Conservation (phyloP, 2,797 vertebrate genomes). For the Sitta carolinensis region DNA sequence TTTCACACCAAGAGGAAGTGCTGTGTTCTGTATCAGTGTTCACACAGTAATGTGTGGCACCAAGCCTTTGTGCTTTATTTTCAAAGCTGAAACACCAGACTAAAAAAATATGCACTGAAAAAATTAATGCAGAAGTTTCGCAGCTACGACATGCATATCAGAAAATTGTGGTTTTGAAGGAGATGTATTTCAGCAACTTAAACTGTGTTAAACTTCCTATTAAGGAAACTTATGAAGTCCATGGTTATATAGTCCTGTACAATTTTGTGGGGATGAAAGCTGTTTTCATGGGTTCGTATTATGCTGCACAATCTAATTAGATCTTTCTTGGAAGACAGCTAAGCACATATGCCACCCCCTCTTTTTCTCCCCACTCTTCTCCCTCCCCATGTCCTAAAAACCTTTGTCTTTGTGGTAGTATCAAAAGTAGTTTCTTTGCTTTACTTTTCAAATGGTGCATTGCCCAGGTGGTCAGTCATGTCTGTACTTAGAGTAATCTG, state of each 20-base stretch:
- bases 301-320: conserved; percentile 3
- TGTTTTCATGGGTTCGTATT: neutral
- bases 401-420: neutral
- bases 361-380: neutral
- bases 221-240: neutral
- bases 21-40: neutral
- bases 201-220: neutral
- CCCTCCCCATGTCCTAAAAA: neutral
- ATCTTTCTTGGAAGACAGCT: conserved; percentile 45
- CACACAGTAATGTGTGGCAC: neutral
- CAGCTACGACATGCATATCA: fast-evolving
- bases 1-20: neutral
- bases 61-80: neutral
- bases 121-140: neutral
- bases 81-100: neutral
- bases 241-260: neutral
- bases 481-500: neutral
- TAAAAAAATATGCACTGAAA: neutral
- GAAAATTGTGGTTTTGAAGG: neutral
- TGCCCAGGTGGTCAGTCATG: neutral
- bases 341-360: neutral
- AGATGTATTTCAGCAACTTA: neutral
- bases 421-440: neutral
- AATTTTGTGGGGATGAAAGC: neutral
- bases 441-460: neutral